A percentile compares a stretch with the other conserved stretches of the same genome.
Evolutionary conservation across 1,140 invertebrate species (phyloP).

Genomic region (Chelonus insularis): DNA sequence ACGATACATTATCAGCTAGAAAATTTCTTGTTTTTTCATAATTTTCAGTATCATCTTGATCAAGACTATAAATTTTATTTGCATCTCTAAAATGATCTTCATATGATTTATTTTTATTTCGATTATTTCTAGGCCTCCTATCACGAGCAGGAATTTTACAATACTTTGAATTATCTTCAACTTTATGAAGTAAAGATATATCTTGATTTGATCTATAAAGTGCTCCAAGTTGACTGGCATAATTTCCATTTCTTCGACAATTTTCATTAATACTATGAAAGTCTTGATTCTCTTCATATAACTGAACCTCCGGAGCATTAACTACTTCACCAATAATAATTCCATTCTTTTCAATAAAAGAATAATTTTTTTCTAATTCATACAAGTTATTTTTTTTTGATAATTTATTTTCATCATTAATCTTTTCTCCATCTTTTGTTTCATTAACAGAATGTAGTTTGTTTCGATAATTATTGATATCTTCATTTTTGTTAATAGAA

Average conservation of each 20-base stretch:
- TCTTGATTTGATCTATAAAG: background rate
- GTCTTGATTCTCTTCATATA: constrained; percentile 34
- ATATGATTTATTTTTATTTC: constrained; percentile 29
- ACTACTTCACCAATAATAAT: constrained; percentile 16
- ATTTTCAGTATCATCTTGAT: constrained; percentile 35
- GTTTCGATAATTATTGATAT: constrained; percentile 24
- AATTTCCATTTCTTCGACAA: background rate
- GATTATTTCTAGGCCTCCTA: constrained; percentile 9
- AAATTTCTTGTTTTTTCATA: constrained; percentile 33
- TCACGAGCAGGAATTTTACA: constrained; percentile 42
- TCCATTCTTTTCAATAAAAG: constrained; percentile 13
- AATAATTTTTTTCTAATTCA: constrained; percentile 24
- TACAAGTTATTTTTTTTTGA: constrained; percentile 23
- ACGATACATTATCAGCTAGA: constrained; percentile 33
- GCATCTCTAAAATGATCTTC: constrained; percentile 50
- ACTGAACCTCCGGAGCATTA: constrained; percentile 21
- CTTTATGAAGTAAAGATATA: background rate
- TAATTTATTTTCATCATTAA: constrained; percentile 39
- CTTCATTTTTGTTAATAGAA: constrained; percentile 21
- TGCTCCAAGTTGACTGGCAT: background rate
- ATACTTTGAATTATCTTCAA: constrained; percentile 24
- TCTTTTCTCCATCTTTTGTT: constrained; percentile 23
- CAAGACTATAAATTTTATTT: constrained; percentile 52
- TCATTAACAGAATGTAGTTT: constrained; percentile 13
- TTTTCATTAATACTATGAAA: constrained; percentile 32